Conservation (phyloP, 2,113 vertebrate genomes). For the Neodontobutis hainanensis region DNA sequence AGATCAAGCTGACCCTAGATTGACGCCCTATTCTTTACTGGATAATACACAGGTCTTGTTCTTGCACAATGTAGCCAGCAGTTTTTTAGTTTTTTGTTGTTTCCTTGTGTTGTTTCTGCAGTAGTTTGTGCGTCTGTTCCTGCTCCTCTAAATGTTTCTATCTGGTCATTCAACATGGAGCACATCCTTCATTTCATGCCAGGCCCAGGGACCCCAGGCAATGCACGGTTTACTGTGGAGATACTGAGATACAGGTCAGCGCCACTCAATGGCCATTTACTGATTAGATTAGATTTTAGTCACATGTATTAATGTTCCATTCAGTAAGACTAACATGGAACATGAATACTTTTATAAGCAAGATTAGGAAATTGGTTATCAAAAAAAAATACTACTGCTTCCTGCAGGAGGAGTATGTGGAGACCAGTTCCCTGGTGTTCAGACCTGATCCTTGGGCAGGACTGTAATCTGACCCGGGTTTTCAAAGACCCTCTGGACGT, state of each 20-base stretch:
- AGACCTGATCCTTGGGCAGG: conserved; percentile 38
- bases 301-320: no score
- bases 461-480: conserved; percentile 58
- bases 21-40: no score
- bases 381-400: no score
- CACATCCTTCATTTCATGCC: conserved; percentile 67
- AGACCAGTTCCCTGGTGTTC: conserved; percentile 42
- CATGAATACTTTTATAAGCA: no score
- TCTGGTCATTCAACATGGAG: conserved; percentile 72
- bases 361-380: no score
- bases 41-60: no score
- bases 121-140: conserved; percentile 36
- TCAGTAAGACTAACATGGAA: no score
- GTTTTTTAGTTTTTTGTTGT: no score
- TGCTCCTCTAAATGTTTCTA: conserved; percentile 59
- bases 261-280: neutral
- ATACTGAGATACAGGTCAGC: conserved; percentile 39
- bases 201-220: conserved; percentile 26
- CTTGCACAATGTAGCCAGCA: no score
- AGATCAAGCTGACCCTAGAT: no score
- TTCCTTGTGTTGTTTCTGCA: conserved; percentile 17
- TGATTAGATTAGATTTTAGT: neutral
- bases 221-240: conserved; percentile 55
- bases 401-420: conserved; percentile 52
- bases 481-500: conserved; percentile 17